Evolutionary conservation across 2,113 vertebrate species (phyloP).

Genomic region (Clinocottus analis): DNA sequence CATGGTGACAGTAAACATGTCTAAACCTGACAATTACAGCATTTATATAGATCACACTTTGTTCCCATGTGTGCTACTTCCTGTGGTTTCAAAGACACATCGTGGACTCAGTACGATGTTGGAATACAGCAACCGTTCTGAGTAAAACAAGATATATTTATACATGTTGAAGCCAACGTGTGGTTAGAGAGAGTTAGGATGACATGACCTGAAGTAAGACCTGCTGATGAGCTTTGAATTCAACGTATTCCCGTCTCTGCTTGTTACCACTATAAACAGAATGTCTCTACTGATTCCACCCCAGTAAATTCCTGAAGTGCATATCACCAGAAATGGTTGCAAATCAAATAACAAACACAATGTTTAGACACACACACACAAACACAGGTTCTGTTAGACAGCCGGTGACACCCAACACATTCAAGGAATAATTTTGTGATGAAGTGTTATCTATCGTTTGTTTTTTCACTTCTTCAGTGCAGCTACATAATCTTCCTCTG

Average conservation of each 20-base stretch:
- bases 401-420: background rate
- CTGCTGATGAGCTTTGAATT: background rate
- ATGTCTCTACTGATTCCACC: background rate
- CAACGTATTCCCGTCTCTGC: background rate
- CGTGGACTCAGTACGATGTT: background rate
- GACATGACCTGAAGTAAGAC: background rate
- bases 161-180: background rate
- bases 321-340: background rate
- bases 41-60: background rate
- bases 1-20: slow-evolving; percentile 18
- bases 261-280: background rate
- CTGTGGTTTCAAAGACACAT: background rate
- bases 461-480: background rate
- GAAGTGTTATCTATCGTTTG: background rate
- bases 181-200: background rate
- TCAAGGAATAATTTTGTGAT: slow-evolving; percentile 17
- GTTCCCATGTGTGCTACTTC: background rate
- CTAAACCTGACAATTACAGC: background rate
- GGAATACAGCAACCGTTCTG: background rate
- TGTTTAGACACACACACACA: background rate
- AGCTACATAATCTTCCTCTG: background rate
- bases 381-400: background rate
- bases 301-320: background rate
- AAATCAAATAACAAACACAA: background rate
- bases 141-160: background rate